Evolutionary conservation across 2,797 vertebrate genomes (phyloP).

Genomic region (Sebastes taczanowskii): DNA sequence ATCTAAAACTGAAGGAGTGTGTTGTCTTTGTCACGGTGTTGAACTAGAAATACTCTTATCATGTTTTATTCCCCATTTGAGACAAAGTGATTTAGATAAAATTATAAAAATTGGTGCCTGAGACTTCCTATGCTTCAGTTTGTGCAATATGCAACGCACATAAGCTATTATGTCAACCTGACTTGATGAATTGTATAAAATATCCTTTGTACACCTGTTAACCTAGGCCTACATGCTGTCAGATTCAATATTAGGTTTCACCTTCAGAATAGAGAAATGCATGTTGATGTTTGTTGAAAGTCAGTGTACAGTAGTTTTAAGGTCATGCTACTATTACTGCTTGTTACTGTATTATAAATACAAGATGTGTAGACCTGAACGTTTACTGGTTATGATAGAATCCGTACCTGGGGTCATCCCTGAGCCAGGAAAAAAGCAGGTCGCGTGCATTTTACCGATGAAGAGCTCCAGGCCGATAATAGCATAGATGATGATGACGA

Average conservation of each 20-base stretch:
- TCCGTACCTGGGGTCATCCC: slow-evolving; percentile 76
- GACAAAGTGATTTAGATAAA: neutral
- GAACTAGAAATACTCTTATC: neutral
- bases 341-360: neutral
- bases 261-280: neutral
- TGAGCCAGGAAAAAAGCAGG: slow-evolving; percentile 90
- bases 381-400: neutral
- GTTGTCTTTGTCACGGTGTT: too few relatives aligned
- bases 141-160: neutral
- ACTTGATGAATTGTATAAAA: neutral
- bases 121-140: neutral
- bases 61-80: neutral
- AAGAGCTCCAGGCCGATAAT: slow-evolving; percentile 99
- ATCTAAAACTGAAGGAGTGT: neutral
- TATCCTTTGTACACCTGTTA: neutral
- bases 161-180: neutral
- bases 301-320: neutral
- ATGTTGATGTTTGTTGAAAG: neutral
- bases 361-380: neutral
- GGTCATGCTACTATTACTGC: neutral
- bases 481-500: slow-evolving; percentile 99
- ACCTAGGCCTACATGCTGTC: neutral
- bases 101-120: neutral
- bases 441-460: slow-evolving; percentile 99
- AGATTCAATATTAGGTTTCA: neutral